phyloP scores from a whole-genome alignment of 2,113 vertebrate genomes.

The Spilogale gracilis region DNA sequence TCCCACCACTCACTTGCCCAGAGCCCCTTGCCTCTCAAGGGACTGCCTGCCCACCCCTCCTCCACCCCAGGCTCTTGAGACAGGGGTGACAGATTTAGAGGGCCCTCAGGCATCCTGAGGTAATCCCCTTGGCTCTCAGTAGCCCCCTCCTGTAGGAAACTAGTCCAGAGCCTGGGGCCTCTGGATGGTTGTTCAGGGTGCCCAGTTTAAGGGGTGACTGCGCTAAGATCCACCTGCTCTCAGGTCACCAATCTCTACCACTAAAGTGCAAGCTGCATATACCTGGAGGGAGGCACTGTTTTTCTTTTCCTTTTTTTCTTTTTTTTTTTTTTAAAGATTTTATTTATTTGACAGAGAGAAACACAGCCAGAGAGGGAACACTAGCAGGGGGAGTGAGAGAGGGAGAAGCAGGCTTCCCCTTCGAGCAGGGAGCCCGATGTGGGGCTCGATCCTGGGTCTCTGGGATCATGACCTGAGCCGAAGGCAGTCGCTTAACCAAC shows the following conservation, averaged over 20 bases:
- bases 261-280: not conserved
- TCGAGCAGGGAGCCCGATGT: no score
- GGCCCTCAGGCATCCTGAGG: not conserved
- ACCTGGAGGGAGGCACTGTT: conserved; percentile 15
- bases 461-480: no score
- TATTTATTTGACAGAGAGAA: no score
- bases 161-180: not conserved
- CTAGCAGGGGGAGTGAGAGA: no score
- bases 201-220: not conserved
- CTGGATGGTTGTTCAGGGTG: not conserved
- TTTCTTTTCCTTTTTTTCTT: not conserved
- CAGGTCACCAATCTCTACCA: not conserved
- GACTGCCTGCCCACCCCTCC: not conserved
- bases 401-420: no score
- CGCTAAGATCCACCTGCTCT: not conserved
- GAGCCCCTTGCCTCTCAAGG: conserved; percentile 61
- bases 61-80: not conserved
- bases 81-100: conserved; percentile 27
- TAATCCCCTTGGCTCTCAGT: not conserved
- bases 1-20: conserved; percentile 76
- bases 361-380: no score
- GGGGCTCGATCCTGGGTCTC: no score
- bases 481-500: no score
- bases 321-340: no score
- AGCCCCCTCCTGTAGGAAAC: not conserved